Evolutionary conservation across 2,888 invertebrate species (phyloP).

Genomic region (Pandemis corylana): DNA sequence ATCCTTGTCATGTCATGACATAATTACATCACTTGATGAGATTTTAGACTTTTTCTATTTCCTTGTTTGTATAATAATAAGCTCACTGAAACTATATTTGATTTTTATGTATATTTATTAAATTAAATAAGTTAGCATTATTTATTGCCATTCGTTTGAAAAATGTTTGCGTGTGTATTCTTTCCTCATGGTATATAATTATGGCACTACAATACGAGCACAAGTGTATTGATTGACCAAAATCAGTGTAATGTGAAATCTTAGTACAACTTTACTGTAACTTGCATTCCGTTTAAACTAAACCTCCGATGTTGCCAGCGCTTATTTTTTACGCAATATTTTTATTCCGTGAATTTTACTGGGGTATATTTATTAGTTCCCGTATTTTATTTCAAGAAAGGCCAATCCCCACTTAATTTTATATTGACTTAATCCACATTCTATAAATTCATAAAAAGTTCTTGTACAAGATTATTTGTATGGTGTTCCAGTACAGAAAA

Average conservation of each 20-base stretch:
- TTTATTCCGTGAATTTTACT: not conserved
- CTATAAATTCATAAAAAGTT: not conserved
- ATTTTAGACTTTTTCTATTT: too few species aligned
- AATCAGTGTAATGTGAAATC: not conserved
- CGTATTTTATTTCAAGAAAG: not conserved
- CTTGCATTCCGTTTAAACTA: slow-evolving; percentile 10
- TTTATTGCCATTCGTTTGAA: not conserved
- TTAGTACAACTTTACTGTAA: slow-evolving; percentile 3
- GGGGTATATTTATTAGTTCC: not conserved
- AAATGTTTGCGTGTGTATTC: slow-evolving; percentile 7
- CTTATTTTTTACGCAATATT: not conserved
- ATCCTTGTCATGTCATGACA: not conserved
- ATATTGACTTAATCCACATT: not conserved
- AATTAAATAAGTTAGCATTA: not conserved
- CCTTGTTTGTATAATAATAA: not conserved
- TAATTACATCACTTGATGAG: not conserved
- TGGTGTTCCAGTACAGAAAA: too few species aligned
- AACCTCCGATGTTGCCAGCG: not conserved
- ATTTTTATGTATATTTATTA: not conserved
- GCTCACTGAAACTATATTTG: not conserved
- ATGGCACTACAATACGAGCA: not conserved
- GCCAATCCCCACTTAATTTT: not conserved
- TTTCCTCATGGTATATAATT: not conserved
- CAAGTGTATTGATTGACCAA: not conserved
- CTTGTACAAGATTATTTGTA: too few species aligned